A percentile compares a stretch with the other conserved stretches of the same genome.
Evolutionary conservation across 2,113 vertebrate genomes (phyloP).

Genomic region (Hippocampus barbouri): DNA sequence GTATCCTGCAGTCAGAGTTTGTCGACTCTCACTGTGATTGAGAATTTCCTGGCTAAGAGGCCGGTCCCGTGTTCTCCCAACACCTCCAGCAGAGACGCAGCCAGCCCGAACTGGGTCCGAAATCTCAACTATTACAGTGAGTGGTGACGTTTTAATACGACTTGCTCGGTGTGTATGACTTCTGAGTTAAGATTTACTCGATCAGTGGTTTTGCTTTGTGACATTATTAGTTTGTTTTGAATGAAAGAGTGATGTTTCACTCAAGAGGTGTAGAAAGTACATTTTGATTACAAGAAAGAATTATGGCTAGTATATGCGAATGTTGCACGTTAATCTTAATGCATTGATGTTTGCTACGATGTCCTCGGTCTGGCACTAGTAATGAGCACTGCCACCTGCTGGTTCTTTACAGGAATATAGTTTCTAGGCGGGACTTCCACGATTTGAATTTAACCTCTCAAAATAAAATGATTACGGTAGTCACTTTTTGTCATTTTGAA

Average conservation of each 20-base stretch:
- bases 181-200: background rate
- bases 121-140: constrained; percentile 92
- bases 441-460: background rate
- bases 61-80: constrained; percentile 71
- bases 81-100: constrained; percentile 62
- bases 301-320: background rate
- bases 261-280: background rate
- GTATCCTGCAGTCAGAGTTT: constrained; percentile 84
- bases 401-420: constrained; percentile 6
- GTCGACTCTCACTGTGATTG: constrained; percentile 90
- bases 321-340: background rate
- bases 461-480: too few relatives aligned
- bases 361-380: background rate
- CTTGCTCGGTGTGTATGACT: background rate
- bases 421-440: background rate
- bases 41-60: constrained; percentile 89
- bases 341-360: background rate
- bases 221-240: background rate
- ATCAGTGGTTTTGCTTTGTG: too few relatives aligned
- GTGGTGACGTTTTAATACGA: constrained; percentile 37
- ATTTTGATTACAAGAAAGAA: background rate
- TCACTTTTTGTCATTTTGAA: too few relatives aligned
- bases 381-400: constrained; percentile 57
- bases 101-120: constrained; percentile 83
- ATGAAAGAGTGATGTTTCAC: background rate